Base-by-base conservation (phyloP, 1,140 invertebrate species). In the Hycleus cichorii region DNA sequence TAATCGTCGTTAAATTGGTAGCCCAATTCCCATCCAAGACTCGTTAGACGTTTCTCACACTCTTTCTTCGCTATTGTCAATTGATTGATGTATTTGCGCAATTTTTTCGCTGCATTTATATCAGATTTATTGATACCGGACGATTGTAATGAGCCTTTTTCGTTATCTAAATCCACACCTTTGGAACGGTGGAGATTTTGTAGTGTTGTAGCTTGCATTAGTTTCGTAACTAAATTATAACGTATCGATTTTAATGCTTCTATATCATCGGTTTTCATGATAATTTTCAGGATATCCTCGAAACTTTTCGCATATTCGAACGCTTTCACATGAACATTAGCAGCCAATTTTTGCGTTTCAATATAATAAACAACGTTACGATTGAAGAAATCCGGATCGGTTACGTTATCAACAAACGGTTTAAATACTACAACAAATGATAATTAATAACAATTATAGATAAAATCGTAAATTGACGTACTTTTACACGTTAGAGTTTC, bases 381-480 rank as follows among this genome's bases (percentile, higher is more conserved):
- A 74, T 95, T 95, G 56, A 95, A 90, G 69, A 90, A 93, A 75
- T 94, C 91, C 11, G 92, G 91, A 74, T 94, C 89, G 25, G 90
- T 93, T 25, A 95, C 73, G 66, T 87, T 77, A 69, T 94, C 86
- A 67, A 95, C 86, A 32, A 87, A 81, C 56, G 90, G 89, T 72
- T 88, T 87, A 42, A 95, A 75, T 66, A 93, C 91, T 93, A 69
- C 49, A 83, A 79, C 44, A 69, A 65, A 51, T 18, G 18, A 18
- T 18, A 18, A 18, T 18, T 18, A 60, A 48, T 32, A 61, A 50
- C 18, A 39, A 50, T 32, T 47, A 40, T 32, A 60, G 46, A 9
- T 26, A 12, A 38, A 39, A 44, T 10, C 39, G 8, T 46, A 25
- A 39, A 47, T 57, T n/a, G 24, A 47, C 48, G 77, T 77, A 93